Conservation (phyloP, 2,888 invertebrate genomes). For the Sussaba pulchella region DNA sequence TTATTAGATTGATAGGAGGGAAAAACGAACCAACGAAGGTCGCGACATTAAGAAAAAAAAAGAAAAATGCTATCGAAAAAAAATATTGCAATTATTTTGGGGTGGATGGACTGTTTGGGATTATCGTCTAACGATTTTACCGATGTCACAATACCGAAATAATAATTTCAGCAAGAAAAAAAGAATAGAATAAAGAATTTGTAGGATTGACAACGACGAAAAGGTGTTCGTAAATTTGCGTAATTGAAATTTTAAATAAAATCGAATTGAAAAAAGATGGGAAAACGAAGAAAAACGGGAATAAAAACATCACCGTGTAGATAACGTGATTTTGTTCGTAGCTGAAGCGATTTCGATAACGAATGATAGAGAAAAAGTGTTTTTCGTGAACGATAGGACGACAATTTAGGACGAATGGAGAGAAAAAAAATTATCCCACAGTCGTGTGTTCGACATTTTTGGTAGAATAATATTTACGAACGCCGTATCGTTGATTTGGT, state of each 20-base stretch:
- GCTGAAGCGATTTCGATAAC: constrained; percentile 34
- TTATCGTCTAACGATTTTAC: constrained; percentile 41
- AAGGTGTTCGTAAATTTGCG: constrained; percentile 74
- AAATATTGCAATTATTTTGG: not conserved
- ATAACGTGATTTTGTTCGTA: constrained; percentile 64
- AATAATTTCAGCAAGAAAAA: constrained; percentile 17
- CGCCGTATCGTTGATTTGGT: constrained; percentile 60
- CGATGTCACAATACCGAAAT: constrained; percentile 33
- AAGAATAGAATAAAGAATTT: constrained; percentile 36
- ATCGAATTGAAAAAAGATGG: too few relatives aligned
- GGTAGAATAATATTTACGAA: constrained; percentile 57
- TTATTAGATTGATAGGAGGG: too few relatives aligned
- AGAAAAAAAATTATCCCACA: constrained; percentile 53
- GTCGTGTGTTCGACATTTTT: constrained; percentile 53
- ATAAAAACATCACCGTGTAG: constrained; percentile 60
- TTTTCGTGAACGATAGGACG: constrained; percentile 52
- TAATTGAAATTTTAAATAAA: constrained; percentile 26
- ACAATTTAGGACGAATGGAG: too few relatives aligned
- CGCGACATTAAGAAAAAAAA: constrained; percentile 31
- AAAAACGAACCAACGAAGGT: constrained; percentile 54
- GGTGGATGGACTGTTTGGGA: constrained; percentile 27
- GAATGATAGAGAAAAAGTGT: constrained; percentile 41
- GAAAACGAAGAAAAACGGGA: constrained; percentile 20
- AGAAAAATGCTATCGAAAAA: constrained; percentile 1
- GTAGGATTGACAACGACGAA: constrained; percentile 50